These are phyloP conservation scores for Ammodramus savannarum DNA, from an alignment of 2,113 vertebrate species.

Conservation along the genomic window DNA sequence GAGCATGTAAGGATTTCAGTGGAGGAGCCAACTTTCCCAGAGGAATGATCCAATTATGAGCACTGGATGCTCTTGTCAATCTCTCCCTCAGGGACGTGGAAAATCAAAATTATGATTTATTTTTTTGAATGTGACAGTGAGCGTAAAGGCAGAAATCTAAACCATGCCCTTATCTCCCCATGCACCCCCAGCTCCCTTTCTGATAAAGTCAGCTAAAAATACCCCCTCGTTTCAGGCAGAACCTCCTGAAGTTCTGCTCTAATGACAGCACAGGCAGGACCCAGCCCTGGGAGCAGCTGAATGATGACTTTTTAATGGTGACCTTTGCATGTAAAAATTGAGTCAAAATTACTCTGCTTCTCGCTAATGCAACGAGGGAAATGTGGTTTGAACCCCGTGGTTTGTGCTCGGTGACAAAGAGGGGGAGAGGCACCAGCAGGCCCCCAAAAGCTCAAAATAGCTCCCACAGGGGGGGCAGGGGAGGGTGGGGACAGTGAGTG, in stretches of 20 bases:
- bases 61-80: conserved; percentile 56
- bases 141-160: conserved; percentile 65
- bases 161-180: conserved; percentile 61
- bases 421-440: neutral
- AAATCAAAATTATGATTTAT: conserved; percentile 67
- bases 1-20: conserved; percentile 58
- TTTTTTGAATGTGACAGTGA: conserved; percentile 64
- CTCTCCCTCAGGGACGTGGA: conserved; percentile 57
- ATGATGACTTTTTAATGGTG: conserved; percentile 48
- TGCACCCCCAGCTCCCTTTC: conserved; percentile 41
- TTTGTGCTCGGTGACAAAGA: neutral
- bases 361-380: neutral
- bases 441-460: neutral
- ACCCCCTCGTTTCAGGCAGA: conserved; percentile 20
- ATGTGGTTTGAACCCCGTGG: neutral
- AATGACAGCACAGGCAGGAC: conserved; percentile 30
- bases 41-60: conserved; percentile 69
- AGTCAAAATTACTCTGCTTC: neutral
- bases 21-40: conserved; percentile 50
- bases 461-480: neutral
- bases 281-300: neutral
- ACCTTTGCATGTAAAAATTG: conserved; percentile 43
- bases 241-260: conserved; percentile 57
- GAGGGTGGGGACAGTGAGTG: rapidly evolving
- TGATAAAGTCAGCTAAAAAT: conserved; percentile 66